Evolutionary conservation across 1,140 invertebrate genomes (phyloP).

Genomic region (Zaprionus tsacasi): DNA sequence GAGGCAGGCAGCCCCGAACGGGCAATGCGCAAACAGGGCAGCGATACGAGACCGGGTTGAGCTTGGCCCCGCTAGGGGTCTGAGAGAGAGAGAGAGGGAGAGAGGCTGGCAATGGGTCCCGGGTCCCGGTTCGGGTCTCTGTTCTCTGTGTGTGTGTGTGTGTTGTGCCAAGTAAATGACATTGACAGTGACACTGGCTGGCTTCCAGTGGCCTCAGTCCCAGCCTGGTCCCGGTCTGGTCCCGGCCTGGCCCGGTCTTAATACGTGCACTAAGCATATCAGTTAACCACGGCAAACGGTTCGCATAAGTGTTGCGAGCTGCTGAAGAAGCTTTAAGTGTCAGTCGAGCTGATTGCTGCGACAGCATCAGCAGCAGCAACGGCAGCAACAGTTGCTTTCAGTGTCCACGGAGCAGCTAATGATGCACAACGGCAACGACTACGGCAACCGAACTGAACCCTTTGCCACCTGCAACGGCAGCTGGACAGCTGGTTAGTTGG

Average conservation of each 20-base stretch:
- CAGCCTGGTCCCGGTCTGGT: not conserved
- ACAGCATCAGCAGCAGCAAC: not conserved
- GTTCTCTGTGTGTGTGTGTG: not conserved
- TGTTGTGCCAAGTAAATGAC: slow-evolving; percentile 70
- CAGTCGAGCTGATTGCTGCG: slow-evolving; percentile 71
- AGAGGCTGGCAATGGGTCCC: not conserved
- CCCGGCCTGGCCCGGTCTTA: slow-evolving; percentile 55
- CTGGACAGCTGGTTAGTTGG: slow-evolving; percentile 2
- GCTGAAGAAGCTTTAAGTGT: slow-evolving; percentile 83
- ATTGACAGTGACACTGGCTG: slow-evolving; percentile 79
- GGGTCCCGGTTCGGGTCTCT: slow-evolving; percentile 19
- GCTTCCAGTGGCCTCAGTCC: slow-evolving; percentile 38
- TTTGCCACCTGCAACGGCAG: slow-evolving; percentile 39
- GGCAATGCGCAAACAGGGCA: slow-evolving; percentile 7
- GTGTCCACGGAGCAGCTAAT: slow-evolving; percentile 11
- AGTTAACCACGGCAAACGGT: slow-evolving; percentile 72
- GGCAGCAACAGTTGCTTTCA: slow-evolving; percentile 13
- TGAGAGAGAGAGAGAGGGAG: too few species aligned
- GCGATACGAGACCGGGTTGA: slow-evolving; percentile 50
- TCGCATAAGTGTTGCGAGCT: slow-evolving; percentile 78
- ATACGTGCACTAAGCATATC: slow-evolving; percentile 81
- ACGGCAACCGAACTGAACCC: slow-evolving; percentile 13
- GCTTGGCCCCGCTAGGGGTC: slow-evolving; percentile 52
- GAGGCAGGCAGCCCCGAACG: slow-evolving; percentile 14
- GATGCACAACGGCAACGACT: not conserved